These are phyloP conservation scores for Drusus annulatus DNA, from an alignment of 1,140 invertebrate genomes.

Conservation along the genomic window DNA sequence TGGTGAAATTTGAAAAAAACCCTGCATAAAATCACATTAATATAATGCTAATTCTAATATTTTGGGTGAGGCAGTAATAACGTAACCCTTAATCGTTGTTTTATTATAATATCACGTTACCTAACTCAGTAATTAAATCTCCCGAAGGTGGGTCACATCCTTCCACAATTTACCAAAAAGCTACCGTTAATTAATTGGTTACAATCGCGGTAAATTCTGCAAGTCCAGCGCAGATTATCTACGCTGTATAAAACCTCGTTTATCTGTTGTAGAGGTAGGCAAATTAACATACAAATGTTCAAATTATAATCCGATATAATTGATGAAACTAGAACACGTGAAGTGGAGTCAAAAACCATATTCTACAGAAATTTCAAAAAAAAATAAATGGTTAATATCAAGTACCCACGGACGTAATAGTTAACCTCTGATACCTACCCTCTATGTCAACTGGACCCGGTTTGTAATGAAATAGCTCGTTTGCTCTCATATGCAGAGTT, in stretches of 20 bases:
- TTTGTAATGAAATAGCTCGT: no score
- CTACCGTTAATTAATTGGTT: slow-evolving; percentile 25
- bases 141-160: slow-evolving; percentile 26
- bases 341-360: no score
- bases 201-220: not conserved
- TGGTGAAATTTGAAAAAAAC: no score
- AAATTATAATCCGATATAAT: slow-evolving; percentile 4
- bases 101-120: slow-evolving; percentile 8
- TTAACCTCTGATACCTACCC: no score
- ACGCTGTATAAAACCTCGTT: not conserved
- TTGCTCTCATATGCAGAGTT: no score
- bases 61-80: not conserved
- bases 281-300: slow-evolving; percentile 13
- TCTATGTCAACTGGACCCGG: no score
- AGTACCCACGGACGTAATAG: no score
- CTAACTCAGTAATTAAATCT: slow-evolving; percentile 33
- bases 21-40: not conserved
- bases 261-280: slow-evolving; percentile 11
- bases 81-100: slow-evolving; percentile 12
- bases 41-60: not conserved
- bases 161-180: slow-evolving; percentile 18
- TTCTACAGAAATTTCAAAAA: no score
- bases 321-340: not conserved
- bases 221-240: slow-evolving; percentile 15
- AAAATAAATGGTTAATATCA: no score